Evolutionary conservation across 2,797 vertebrate genomes (phyloP).

Genomic region (Chrosomus eos): DNA sequence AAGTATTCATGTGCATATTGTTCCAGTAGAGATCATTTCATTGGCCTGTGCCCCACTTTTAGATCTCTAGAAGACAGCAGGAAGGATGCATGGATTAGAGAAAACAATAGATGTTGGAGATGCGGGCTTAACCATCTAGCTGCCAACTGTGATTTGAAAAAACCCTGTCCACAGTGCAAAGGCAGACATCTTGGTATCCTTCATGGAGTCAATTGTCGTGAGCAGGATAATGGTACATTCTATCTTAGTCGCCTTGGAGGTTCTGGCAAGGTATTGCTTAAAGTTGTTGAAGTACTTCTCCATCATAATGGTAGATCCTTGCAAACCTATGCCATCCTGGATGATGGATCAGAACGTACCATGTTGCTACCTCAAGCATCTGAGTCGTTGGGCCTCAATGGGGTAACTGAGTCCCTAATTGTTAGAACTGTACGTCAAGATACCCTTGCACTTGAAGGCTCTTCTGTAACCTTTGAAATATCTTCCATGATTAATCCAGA

Average conservation of each 20-base stretch:
- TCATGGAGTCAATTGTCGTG: not conserved
- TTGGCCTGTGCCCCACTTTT: not conserved
- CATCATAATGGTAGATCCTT: not conserved
- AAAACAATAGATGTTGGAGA: not conserved
- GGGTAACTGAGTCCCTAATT: not conserved
- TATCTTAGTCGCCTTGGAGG: not conserved
- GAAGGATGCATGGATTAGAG: not conserved
- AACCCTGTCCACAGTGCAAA: not conserved
- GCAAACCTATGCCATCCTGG: not conserved
- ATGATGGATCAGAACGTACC: too few relatives aligned
- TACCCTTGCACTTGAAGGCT: not conserved
- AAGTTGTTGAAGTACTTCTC: conserved; percentile 9
- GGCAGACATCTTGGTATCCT: not conserved
- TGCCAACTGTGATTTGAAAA: not conserved
- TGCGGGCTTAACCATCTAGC: not conserved
- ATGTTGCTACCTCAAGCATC: too few relatives aligned
- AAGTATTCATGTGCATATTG: not conserved
- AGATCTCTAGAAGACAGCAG: not conserved
- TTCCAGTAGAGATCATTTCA: not conserved
- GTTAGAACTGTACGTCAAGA: not conserved
- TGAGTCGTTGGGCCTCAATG: too few relatives aligned
- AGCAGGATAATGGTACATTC: not conserved
- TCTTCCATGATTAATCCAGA: not conserved
- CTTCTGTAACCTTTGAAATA: not conserved
- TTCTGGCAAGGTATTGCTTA: not conserved